Base-by-base conservation (phyloP, 2,888 invertebrate genomes). In the Sipha maydis region DNA sequence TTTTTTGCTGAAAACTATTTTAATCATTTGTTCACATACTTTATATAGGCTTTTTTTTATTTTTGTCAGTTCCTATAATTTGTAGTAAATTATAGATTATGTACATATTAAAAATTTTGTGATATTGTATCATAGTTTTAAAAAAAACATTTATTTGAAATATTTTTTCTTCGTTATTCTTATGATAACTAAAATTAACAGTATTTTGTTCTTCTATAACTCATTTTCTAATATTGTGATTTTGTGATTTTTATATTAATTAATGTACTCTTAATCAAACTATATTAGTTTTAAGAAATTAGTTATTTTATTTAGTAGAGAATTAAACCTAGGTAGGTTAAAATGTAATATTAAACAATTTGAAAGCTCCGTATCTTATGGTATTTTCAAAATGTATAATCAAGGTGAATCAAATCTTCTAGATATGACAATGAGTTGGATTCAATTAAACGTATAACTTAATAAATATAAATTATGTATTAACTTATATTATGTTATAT, bases 331-430 rank as follows among this genome's bases (percentile, higher is more conserved):
- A 90, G 92, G 92, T 61, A 92, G 93, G 79, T 92, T 92, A 91
- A 92, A 92, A 90, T 92, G 93, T 92, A 93, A 93, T 91, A 92
- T 92, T 7, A 93, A 93, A 90, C 93, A 93, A 89, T 90, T 93
- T 85, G 93, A 93, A 91, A 93, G 92, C 71, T 93, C 93, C 31
- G 90, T 93, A 25, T 92, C 93, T 90, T 93, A 93, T 76, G 93
- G 93, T 90, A 92, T 93, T 90, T 93, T 93, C 1, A 93, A 93
- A 90, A 93, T 93, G 89, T 91, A 93, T 71, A 93, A 93, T 76
- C 93, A 93, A 90, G 92, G 92, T 91, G 92, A 92, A 84, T 92
- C 92, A 14, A 92, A 92, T 4, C 92, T 92, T 92, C 91, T 93
- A 67, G 92, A 92, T 92, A 90, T 83, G 61, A 56, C 61, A 38